Evolutionary conservation across 37 sponge, comb jelly and placozoan species (phyloP), one percentile per base, ranked within the genome.

Genomic region (Halisarca cf. caerulea): DNA sequence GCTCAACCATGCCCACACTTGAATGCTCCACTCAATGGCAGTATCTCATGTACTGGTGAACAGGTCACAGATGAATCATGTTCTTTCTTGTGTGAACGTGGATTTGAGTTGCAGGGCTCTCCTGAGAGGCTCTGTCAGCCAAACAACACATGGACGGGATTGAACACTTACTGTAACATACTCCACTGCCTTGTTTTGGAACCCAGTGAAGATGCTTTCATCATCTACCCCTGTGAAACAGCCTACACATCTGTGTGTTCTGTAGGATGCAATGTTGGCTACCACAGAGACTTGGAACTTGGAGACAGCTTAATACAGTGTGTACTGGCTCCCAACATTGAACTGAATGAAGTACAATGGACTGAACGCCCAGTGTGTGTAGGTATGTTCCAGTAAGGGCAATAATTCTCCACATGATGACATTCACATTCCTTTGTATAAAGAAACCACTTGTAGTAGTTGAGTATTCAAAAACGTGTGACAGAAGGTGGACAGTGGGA

Each of bases 1-100:
- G 83, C 71, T 37, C 72, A 83, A 25, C 83, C 83, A 42, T 83
- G 83, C 68, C 83, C 71, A 15, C 30, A 38, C 8, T 54, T 83
- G 32, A 27, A 34, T 66, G 47, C 53, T 41, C 83, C 83, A 6
- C 83, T 68, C 47, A 35, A 83, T 70, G 83, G 83, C 30, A 59
- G 35, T 44, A 83, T 83, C 4, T 41, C 57, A 1, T 83, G 83
- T 68, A 83, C 83, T 83, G 83, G 83, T 47, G 60, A 36, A 68
- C 83, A 83, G 66, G 83, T 83, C 18, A 83, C 83, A 28, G 83
- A 83, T 83, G 72, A 83, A 70, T 69, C 27, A 6, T 83, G 83
- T 68, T 35, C 17, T 44, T 68, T 70, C 55, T 64, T 55, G 3
- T 83, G 83, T 83, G 72, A 83, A 5, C 34, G 20, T 43, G 83